These are phyloP conservation scores for Drosophila triauraria DNA, from an alignment of 1,140 invertebrate species.

Conservation along the genomic window DNA sequence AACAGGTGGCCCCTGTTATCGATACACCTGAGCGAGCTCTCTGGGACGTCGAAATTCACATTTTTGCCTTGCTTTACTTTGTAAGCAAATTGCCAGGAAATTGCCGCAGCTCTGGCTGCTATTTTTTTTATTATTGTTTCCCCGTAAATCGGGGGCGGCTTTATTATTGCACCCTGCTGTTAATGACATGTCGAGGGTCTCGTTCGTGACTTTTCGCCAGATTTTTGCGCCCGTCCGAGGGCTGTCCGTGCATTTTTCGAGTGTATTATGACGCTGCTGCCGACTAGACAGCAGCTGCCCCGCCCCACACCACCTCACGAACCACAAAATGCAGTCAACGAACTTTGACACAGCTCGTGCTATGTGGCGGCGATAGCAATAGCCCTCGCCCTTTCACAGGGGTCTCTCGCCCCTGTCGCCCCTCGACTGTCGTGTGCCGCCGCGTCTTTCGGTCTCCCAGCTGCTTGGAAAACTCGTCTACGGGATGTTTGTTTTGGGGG, in stretches of 20 bases:
- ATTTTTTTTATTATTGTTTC: slow-evolving; percentile 50
- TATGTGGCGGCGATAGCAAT: slow-evolving; percentile 12
- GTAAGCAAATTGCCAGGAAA: slow-evolving; percentile 44
- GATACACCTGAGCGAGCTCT: slow-evolving; percentile 36
- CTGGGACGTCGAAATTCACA: slow-evolving; percentile 3
- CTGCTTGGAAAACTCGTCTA: slow-evolving; percentile 20
- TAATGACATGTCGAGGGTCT: slow-evolving; percentile 67
- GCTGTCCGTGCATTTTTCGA: slow-evolving; percentile 76
- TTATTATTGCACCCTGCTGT: slow-evolving; percentile 55
- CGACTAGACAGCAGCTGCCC: slow-evolving; percentile 60
- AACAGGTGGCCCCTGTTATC: slow-evolving; percentile 72
- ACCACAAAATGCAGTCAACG: slow-evolving; percentile 70
- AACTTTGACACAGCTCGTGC: slow-evolving; percentile 74
- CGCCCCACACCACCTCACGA: slow-evolving; percentile 6
- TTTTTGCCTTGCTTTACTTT: slow-evolving; percentile 29
- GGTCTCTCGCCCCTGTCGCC: slow-evolving; percentile 1
- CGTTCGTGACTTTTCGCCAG: slow-evolving; percentile 78
- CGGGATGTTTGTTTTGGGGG: slow-evolving; percentile 51
- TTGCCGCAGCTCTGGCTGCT: not conserved
- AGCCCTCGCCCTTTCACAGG: slow-evolving; percentile 13
- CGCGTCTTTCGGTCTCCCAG: slow-evolving; percentile 6
- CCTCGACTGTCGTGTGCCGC: slow-evolving; percentile 6
- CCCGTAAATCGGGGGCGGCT: slow-evolving; percentile 55
- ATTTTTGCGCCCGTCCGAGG: slow-evolving; percentile 49
- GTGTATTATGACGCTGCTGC: slow-evolving; percentile 73